A percentile compares a stretch with the other conserved stretches of the same genome.
Conservation (phyloP, 2,113 vertebrate genomes). For the Megaleporinus macrocephalus region DNA sequence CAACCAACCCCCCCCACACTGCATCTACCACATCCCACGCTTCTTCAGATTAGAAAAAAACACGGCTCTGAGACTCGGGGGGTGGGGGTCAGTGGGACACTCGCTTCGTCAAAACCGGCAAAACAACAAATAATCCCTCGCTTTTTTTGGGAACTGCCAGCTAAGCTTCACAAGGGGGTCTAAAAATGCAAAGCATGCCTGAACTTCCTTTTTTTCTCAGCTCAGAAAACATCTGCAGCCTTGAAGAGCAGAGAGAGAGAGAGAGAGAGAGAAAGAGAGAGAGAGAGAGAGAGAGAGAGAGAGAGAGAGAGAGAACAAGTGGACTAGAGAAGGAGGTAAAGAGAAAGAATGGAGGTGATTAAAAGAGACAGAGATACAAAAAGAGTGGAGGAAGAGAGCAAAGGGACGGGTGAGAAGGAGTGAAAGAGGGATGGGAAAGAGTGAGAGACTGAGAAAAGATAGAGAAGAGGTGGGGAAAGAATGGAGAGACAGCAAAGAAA, state of each 20-base stretch:
- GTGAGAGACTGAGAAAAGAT: constrained; percentile 23
- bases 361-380: constrained; percentile 32
- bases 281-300: constrained; percentile 9
- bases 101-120: constrained; percentile 42
- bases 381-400: neutral
- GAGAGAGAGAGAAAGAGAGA: constrained; percentile 6
- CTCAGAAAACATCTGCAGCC: constrained; percentile 68
- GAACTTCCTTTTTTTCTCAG: constrained; percentile 69
- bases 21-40: constrained; percentile 63
- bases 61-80: no score
- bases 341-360: neutral
- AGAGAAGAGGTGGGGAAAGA: constrained; percentile 50
- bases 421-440: neutral
- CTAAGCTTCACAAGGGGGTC: constrained; percentile 67
- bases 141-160: constrained; percentile 61
- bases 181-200: constrained; percentile 78
- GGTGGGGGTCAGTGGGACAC: constrained; percentile 51
- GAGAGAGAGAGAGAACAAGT: constrained; percentile 16
- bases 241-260: constrained; percentile 49
- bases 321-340: no score
- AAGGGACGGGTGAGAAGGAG: neutral
- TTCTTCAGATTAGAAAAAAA: constrained; percentile 51
- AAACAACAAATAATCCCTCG: constrained; percentile 50
- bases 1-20: constrained; percentile 64
- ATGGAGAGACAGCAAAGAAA: constrained; percentile 16